A percentile compares a stretch with the other conserved stretches of the same genome.
Evolutionary conservation across 53 echinoderm and acorn worm species (phyloP).

Genomic region (Mesocentrotus franciscanus): DNA sequence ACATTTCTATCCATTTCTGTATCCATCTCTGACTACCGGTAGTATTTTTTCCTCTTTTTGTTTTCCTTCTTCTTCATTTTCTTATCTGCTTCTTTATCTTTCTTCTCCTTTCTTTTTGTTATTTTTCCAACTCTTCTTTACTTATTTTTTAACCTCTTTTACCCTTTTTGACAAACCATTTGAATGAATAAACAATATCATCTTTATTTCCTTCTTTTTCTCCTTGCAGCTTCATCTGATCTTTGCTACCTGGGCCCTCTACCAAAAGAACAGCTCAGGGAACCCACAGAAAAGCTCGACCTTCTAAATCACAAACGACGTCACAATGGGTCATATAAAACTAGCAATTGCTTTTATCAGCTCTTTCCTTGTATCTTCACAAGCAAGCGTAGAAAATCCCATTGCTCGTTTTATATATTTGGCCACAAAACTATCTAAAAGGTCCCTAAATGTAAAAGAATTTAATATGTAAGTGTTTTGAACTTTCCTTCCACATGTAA

Average conservation of each 20-base stretch:
- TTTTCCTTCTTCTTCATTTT: no score
- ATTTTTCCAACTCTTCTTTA: no score
- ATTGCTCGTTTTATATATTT: background rate
- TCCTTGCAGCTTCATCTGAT: constrained; percentile 70
- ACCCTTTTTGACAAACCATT: background rate
- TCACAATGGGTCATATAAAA: background rate
- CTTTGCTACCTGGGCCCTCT: constrained; percentile 74
- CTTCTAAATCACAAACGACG: constrained; percentile 4
- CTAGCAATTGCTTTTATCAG: background rate
- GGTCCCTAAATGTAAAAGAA: background rate
- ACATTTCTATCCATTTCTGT: no score
- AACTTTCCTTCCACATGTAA: background rate
- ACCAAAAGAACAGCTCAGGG: constrained; percentile 60
- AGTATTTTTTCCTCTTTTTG: no score
- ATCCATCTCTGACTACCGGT: no score
- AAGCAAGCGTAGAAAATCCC: background rate
- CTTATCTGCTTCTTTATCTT: no score
- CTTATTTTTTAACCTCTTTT: no score
- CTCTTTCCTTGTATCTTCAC: background rate
- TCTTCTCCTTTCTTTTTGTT: no score
- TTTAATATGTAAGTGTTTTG: background rate
- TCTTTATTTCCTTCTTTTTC: background rate
- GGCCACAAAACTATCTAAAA: background rate
- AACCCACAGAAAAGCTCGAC: constrained; percentile 43
- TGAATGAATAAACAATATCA: background rate